phyloP scores from a whole-genome alignment of 2,797 vertebrate genomes.

The Gephyroberyx darwinii region DNA sequence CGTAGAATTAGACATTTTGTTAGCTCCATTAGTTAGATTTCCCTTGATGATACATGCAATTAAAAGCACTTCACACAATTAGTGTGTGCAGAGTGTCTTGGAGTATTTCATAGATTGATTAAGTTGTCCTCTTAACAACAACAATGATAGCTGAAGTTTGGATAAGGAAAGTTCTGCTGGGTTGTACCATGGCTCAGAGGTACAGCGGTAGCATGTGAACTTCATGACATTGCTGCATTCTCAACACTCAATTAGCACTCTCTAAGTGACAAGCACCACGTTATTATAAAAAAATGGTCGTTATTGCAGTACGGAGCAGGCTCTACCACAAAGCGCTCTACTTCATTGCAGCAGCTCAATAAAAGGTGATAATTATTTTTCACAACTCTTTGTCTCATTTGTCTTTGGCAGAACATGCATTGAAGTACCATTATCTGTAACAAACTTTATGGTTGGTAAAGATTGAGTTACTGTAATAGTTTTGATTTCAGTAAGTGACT shows the following conservation, averaged over 20 bases:
- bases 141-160: slow-evolving; percentile 14
- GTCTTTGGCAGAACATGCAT: slow-evolving; percentile 37
- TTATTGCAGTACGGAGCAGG: slow-evolving; percentile 16
- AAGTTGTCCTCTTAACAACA: slow-evolving; percentile 31
- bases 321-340: slow-evolving; percentile 9
- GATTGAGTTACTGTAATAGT: slow-evolving; percentile 7
- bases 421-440: slow-evolving; percentile 44
- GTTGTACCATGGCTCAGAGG: slow-evolving; percentile 1
- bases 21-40: slow-evolving; percentile 48
- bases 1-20: slow-evolving; percentile 51
- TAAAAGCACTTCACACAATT: slow-evolving; percentile 45
- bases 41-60: slow-evolving; percentile 49
- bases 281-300: slow-evolving; percentile 4
- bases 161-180: slow-evolving; percentile 12
- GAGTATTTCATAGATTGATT: slow-evolving; percentile 46
- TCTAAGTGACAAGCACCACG: slow-evolving; percentile 13
- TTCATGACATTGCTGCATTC: slow-evolving; percentile 8
- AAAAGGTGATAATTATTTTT: slow-evolving; percentile 59
- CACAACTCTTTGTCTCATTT: slow-evolving; percentile 54
- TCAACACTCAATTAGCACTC: too few species aligned
- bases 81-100: slow-evolving; percentile 10
- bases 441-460: slow-evolving; percentile 14
- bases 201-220: slow-evolving; percentile 19
- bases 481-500: slow-evolving; percentile 8
- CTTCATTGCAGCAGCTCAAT: slow-evolving; percentile 52